Evolutionary conservation across 2,888 invertebrate species (phyloP), one percentile per base, ranked within the genome.

Genomic region (Stenurella melanura): DNA sequence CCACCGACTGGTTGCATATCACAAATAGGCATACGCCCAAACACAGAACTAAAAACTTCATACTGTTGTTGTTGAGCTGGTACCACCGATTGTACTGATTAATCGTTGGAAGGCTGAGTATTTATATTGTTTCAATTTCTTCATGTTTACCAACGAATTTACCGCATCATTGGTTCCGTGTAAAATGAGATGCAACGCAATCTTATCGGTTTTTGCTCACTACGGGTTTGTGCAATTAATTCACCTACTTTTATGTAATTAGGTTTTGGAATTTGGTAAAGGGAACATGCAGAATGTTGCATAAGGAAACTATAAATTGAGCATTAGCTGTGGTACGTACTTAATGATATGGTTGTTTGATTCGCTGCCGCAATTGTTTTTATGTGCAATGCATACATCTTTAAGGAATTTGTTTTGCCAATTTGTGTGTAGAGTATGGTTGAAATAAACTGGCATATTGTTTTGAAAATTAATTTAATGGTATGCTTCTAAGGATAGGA

Each of bases 11-110:
- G 84, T 85, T 79, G 83, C 82, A 80, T 81, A 77, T 75, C 34
- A 70, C 79, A 60, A 78, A 75, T 70, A 81, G 69, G 42, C 61
- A 76, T 85, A 84, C 57, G 77, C 87, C 87, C 63, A 87, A 80
- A 84, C 87, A 87, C 81, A 87, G 74, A 78, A 87, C 76, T 75
- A 87, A 77, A 71, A 83, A 80, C 82, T 85, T 86, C 87, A 88
- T 89, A 80, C 79, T 80, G 50, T 80, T 80, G 82, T 77, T 74
- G 63, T 63, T 67, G 74, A 79, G 71, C 68, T 73, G 72, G 57
- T 75, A 73, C 57, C 68, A 69, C 63, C 75, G 77, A 78, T 77
- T 80, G 78, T 67, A 83, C 83, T 84, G 80, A 77, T 69, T 71
- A 57, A 58, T 73, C 60, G 74, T 73, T 66, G 61, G 70, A 58